Percentiles rank a stretch among this genome's conserved stretches.
These are phyloP conservation scores for Neosilurus mollespiculum DNA, from an alignment of 2,797 vertebrate species.

Conservation along the genomic window DNA sequence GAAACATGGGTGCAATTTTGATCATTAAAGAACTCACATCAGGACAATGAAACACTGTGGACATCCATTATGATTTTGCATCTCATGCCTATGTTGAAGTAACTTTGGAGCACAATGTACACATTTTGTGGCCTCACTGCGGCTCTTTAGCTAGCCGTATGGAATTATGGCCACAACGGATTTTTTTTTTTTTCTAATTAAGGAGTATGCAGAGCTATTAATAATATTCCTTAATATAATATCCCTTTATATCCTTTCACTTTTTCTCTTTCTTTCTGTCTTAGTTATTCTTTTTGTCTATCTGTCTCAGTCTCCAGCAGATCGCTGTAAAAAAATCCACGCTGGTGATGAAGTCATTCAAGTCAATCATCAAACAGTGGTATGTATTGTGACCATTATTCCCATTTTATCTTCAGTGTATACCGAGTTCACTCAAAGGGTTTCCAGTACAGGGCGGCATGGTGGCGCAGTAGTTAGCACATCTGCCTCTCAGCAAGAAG, in stretches of 20 bases:
- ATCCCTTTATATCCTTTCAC: not conserved
- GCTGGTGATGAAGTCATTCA: slow-evolving; percentile 99
- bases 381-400: slow-evolving; percentile 68
- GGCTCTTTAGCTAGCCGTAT: not conserved
- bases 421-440: not conserved
- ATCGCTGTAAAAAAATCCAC: slow-evolving; percentile 99
- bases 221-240: not conserved
- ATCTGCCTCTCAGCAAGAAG: no score
- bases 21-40: slow-evolving; percentile 5
- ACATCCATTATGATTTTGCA: not conserved
- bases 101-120: not conserved
- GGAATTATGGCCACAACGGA: not conserved
- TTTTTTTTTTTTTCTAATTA: not conserved
- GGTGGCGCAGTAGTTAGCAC: no score
- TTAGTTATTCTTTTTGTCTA: slow-evolving; percentile 42
- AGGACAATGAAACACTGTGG: not conserved
- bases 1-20: not conserved
- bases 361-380: slow-evolving; percentile 99
- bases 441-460: not conserved
- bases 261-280: slow-evolving; percentile 30
- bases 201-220: not conserved
- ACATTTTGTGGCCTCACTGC: not conserved
- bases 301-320: slow-evolving; percentile 87
- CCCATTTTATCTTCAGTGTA: not conserved
- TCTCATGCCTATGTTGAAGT: not conserved